These are phyloP conservation scores for Tenualosa ilisha DNA, from an alignment of 2,797 vertebrate species.

Conservation along the genomic window DNA sequence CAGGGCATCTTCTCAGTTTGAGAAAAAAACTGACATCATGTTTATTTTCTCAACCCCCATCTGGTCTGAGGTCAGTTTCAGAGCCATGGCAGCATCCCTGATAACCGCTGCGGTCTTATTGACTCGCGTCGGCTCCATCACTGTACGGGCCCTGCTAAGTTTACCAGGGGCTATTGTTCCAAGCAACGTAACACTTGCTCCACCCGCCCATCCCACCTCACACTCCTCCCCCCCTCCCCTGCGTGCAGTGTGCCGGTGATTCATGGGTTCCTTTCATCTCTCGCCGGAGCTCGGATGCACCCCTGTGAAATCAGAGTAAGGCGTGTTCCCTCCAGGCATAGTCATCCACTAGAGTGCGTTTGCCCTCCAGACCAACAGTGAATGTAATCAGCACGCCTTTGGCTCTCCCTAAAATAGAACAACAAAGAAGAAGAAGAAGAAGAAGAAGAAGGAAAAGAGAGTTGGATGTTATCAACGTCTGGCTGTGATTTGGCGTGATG, in stretches of 20 bases:
- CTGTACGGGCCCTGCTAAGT: constrained; percentile 5
- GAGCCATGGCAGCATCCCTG: constrained; percentile 7
- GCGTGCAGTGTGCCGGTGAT: background rate
- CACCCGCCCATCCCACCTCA: background rate
- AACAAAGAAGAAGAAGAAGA: constrained; percentile 31
- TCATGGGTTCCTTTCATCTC: constrained; percentile 41
- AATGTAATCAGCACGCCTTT: constrained; percentile 19
- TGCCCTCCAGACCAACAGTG: constrained; percentile 4
- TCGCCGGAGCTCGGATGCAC: background rate
- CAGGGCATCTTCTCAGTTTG: background rate
- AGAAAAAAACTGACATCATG: background rate
- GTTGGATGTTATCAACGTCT: constrained; percentile 37
- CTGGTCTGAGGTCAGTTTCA: constrained; percentile 1
- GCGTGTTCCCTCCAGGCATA: background rate
- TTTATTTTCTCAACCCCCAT: background rate
- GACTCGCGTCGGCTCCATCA: background rate
- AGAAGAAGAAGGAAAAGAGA: constrained; percentile 33
- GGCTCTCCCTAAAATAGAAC: constrained; percentile 16
- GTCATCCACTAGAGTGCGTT: background rate
- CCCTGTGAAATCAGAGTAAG: constrained; percentile 21
- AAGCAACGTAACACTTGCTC: background rate
- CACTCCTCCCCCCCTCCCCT: background rate
- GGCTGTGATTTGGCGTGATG: constrained; percentile 43
- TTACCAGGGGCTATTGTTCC: constrained; percentile 19
- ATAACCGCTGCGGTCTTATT: background rate